These are phyloP conservation scores for Heliothis subflexa DNA, from an alignment of 1,140 invertebrate genomes.

Conservation along the genomic window DNA sequence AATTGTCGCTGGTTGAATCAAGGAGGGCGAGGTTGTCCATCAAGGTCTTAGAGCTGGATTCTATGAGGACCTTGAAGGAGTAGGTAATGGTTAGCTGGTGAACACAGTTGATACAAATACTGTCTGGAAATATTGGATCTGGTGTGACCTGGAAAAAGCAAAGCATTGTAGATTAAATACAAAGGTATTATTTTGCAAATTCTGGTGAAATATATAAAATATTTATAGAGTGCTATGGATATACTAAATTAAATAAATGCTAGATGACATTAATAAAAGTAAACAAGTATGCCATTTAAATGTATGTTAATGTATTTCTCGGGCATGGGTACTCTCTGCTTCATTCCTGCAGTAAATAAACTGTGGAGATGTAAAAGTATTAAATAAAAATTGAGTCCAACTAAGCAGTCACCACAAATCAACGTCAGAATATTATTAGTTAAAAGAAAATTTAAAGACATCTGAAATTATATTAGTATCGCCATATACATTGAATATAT, in stretches of 20 bases:
- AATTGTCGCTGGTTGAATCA: constrained; percentile 64
- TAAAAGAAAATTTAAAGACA: too few species aligned
- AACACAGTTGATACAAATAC: constrained; percentile 80
- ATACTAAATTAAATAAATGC: too few species aligned
- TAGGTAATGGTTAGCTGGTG: constrained; percentile 79
- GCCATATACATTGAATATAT: neutral
- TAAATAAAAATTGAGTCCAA: constrained; percentile 22
- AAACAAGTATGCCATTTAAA: too few species aligned
- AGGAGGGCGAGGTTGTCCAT: constrained; percentile 56
- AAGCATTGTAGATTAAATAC: constrained; percentile 4
- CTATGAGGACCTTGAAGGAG: constrained; percentile 81
- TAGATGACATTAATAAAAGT: too few species aligned
- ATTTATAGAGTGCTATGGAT: too few species aligned
- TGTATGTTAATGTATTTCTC: too few species aligned
- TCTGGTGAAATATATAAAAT: too few species aligned
- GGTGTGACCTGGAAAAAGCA: constrained; percentile 67
- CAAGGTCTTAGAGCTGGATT: constrained; percentile 73
- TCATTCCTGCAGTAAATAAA: too few species aligned
- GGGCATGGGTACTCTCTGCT: too few species aligned
- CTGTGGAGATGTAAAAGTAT: too few species aligned
- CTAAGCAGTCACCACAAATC: neutral
- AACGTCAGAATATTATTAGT: neutral
- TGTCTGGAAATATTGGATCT: constrained; percentile 68
- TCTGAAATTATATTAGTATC: too few species aligned
- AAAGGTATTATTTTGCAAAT: too few species aligned